These are phyloP conservation scores for Styela clava DNA, from an alignment of 23 tunicate species.

Conservation along the genomic window DNA sequence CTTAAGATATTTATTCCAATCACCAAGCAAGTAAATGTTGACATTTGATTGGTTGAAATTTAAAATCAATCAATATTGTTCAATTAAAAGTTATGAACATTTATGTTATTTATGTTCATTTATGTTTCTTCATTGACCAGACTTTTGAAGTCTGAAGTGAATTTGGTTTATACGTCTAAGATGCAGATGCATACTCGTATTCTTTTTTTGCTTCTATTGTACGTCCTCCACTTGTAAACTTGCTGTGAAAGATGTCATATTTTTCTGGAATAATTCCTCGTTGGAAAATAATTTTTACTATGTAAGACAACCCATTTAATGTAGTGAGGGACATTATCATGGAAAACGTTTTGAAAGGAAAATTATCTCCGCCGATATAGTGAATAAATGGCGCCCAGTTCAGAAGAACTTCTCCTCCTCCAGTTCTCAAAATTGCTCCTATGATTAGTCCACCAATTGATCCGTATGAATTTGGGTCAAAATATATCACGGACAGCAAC, in stretches of 20 bases:
- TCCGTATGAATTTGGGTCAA: conserved; percentile 12
- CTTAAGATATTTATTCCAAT: too few relatives aligned
- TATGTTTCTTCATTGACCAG: too few relatives aligned
- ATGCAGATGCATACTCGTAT: too few relatives aligned
- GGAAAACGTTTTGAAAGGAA: conserved; percentile 22
- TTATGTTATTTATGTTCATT: too few relatives aligned
- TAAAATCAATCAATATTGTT: too few relatives aligned
- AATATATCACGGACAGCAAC: neutral
- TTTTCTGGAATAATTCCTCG: neutral
- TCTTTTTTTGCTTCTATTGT: too few relatives aligned
- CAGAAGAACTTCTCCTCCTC: conserved; percentile 25
- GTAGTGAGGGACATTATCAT: conserved; percentile 11
- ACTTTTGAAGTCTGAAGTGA: too few relatives aligned
- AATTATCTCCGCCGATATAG: neutral
- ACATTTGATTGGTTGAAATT: too few relatives aligned
- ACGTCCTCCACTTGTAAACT: too few relatives aligned
- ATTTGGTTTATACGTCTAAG: too few relatives aligned
- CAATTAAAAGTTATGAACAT: too few relatives aligned
- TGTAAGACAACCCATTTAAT: neutral
- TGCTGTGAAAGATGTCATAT: neutral
- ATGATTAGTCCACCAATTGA: neutral
- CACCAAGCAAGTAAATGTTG: too few relatives aligned
- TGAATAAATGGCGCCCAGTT: neutral
- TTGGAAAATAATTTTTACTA: neutral
- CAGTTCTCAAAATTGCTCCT: neutral